Base-by-base conservation (phyloP, 2,888 invertebrate genomes). In the Cotesia congregata region DNA sequence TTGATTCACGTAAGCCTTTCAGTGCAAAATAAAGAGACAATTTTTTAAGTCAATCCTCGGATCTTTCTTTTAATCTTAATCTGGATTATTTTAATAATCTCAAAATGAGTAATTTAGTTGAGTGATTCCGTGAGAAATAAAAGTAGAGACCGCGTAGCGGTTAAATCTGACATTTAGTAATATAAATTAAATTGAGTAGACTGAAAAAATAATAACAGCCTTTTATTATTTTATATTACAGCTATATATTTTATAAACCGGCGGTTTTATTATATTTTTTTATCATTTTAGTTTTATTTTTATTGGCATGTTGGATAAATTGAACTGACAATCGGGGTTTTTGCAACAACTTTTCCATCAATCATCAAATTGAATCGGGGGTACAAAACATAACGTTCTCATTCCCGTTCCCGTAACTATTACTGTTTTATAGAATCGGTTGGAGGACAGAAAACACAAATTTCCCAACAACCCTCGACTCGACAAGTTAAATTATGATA, bases 401-500 rank as follows among this genome's bases (percentile, higher is more conserved):
- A 30, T 30, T 30, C 30, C 30, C 30, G 30, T 30, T 30, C 30
- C 30, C 30, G 30, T 30, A 30, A 30, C 30, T 30, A 30, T 30
- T 12, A 50, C 50, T 50, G 50, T 50, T 50, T 50, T 50, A 50
- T 50, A 50, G 7, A 50, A 12, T 12, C 50, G 50, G 7, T 4
- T 50, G 50, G 50, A 50, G 50, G 50, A 50, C 50, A 50, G 12
- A 50, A 50, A 50, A 50, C 12, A 50, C 50, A 50, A 50, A 50
- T 50, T 50, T 50, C 50, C 12, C 50, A 50, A 50, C 12, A 50
- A 50, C 50, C 12, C 50, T 50, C 12, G 50, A 70, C 70, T 62
- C 9, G 38, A 61, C 38, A 12, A 71, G 61, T 64, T 72, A 72
- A 72, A 72, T 72, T 72, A 72, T 72, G 64, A 65, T 39, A 38